Percentiles rank a stretch among this genome's conserved stretches.
Conservation (phyloP, 2,888 invertebrate species). For the Eristalis tenax region DNA sequence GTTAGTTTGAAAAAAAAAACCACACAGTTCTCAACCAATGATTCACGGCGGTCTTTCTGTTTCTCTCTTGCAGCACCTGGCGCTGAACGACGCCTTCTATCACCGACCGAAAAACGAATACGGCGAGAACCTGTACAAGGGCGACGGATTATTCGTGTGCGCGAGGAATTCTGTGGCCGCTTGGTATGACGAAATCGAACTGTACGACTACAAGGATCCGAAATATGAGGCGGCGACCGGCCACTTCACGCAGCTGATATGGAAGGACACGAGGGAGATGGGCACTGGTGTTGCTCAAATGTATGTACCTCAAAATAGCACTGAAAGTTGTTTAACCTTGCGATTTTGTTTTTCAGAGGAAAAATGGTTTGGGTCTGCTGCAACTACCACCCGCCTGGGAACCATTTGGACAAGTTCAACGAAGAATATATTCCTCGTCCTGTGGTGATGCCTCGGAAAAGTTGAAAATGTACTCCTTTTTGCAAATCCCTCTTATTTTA, state of each 20-base stretch:
- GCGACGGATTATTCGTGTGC: constrained; percentile 86
- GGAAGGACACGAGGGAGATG: constrained; percentile 88
- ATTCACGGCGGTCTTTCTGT: neutral
- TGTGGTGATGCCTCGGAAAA: neutral
- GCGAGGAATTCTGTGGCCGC: constrained; percentile 89
- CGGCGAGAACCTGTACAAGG: constrained; percentile 92
- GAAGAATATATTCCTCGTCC: constrained; percentile 78
- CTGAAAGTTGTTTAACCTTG: neutral
- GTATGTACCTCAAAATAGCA: constrained; percentile 70
- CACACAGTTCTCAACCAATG: no score
- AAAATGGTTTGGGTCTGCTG: constrained; percentile 69
- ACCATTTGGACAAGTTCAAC: constrained; percentile 41
- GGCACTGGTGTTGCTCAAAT: constrained; percentile 88
- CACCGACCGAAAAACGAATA: constrained; percentile 90
- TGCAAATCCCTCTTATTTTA: no score
- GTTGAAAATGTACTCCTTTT: neutral
- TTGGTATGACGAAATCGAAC: constrained; percentile 90
- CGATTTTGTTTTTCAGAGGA: constrained; percentile 31
- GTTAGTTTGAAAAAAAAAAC: neutral
- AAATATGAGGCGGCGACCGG: constrained; percentile 87
- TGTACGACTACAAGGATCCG: constrained; percentile 84
- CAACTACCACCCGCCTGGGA: constrained; percentile 73
- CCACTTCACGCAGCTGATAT: constrained; percentile 93
- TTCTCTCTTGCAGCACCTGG: constrained; percentile 79
- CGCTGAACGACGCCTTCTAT: constrained; percentile 85